Base-by-base conservation (phyloP, 2,113 vertebrate species). In the Neotoma lepida region DNA sequence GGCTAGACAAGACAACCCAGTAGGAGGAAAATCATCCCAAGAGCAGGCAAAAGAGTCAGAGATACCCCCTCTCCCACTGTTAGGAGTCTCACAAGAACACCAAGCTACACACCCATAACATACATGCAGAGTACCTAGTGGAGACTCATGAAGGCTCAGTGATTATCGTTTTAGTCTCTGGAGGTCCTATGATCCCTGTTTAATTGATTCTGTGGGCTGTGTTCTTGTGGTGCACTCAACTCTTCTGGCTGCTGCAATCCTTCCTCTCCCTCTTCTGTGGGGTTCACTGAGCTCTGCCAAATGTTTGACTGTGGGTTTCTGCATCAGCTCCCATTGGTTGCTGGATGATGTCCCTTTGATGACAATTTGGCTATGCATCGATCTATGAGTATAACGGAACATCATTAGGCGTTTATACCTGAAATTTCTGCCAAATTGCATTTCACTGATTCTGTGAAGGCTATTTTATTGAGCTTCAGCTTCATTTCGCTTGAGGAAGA, bases 401-500 rank as follows among this genome's bases (percentile, higher is more conserved):
- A 70, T 70, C 15, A 70, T n/a, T 70, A 70, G 66, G 33, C n/a
- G 9, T 61, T 84, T 89, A 70, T 26, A 20, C 0, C 1, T 20
- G 4, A 46, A 80, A 30, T 39, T 95, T 68, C 17, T n/a, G 9
- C 6, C 9, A 56, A 86, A 20, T 56, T 64, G 2, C 2, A 58
- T 54, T 58, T 95, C 24, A 63, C 28, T 61, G 18, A 64, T 84
- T 1, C 56, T 71, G 26, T 51, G 20, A 86, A 68, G 12, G 68
- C 41, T 20, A 82, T 10, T 30, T 39, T 44, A 46, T 84, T 64
- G 20, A 9, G 0, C 8, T 13, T n/a, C 0, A 12, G 1, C 9
- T 51, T 22, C 26, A 33, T 28, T 3, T 88, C 10, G 46, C 82
- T 76, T 93, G 13, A 93, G 39, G 14, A 20, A 80, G 1, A 73